phyloP scores from a whole-genome alignment of 2,888 invertebrate genomes.

The Melanchra persicariae region DNA sequence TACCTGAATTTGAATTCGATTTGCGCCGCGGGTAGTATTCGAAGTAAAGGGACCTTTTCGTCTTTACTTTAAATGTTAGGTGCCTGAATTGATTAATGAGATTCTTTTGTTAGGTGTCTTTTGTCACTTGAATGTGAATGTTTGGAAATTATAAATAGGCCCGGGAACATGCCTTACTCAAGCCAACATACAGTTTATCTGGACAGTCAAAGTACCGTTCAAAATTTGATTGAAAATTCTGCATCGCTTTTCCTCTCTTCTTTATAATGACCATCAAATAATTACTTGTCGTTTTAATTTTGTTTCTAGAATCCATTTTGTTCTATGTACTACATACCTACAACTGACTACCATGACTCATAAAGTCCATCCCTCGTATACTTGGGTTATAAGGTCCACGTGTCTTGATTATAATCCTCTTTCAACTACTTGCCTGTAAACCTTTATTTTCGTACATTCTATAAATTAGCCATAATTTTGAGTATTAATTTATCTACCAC shows the following conservation, averaged over 20 bases:
- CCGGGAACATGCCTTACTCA: too few relatives aligned
- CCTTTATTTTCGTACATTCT: background rate
- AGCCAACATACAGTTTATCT: background rate
- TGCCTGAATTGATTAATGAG: constrained; percentile 33
- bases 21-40: constrained; percentile 28
- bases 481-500: too few relatives aligned
- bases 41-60: constrained; percentile 24
- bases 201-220: background rate
- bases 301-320: background rate
- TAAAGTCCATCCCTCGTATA: too few relatives aligned
- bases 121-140: constrained; percentile 21
- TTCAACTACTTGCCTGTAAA: background rate
- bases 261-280: too few relatives aligned
- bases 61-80: constrained; percentile 23
- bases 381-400: background rate
- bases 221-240: background rate
- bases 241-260: background rate
- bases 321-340: background rate
- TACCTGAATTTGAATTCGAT: constrained; percentile 61
- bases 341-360: too few relatives aligned
- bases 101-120: constrained; percentile 9
- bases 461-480: background rate
- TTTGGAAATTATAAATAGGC: background rate
- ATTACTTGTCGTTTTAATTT: background rate
- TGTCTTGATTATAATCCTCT: too few relatives aligned